Evolutionary conservation across 2,888 invertebrate species (phyloP).

Genomic region (Chrysolina oricalcia): DNA sequence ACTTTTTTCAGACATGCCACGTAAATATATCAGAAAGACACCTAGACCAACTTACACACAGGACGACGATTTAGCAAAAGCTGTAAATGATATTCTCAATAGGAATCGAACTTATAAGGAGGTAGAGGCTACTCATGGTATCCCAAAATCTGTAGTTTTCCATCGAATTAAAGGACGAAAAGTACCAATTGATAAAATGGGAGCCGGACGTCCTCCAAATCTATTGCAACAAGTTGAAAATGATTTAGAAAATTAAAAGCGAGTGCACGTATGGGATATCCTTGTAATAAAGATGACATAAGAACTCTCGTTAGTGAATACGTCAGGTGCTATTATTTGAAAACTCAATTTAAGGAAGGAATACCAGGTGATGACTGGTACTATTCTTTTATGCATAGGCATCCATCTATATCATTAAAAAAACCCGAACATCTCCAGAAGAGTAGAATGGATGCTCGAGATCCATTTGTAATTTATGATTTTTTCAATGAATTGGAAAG

Average conservation of each 20-base stretch:
- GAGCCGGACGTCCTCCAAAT: not conserved
- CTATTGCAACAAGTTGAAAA: not conserved
- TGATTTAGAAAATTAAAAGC: not conserved
- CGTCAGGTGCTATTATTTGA: conserved; percentile 19
- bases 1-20: no score
- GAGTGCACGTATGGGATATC: conserved; percentile 50
- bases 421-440: conserved; percentile 59
- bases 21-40: not conserved
- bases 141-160: conserved; percentile 37
- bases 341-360: conserved; percentile 53
- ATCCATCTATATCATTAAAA: conserved; percentile 50
- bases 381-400: conserved; percentile 50
- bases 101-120: conserved; percentile 9
- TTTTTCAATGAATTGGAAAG: conserved; percentile 50
- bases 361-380: conserved; percentile 57
- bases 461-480: conserved; percentile 55
- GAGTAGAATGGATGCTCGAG: conserved; percentile 48
- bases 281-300: conserved; percentile 55
- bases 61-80: conserved; percentile 39
- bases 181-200: not conserved
- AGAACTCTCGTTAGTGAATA: conserved; percentile 27
- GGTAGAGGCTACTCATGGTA: not conserved
- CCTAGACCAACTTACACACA: not conserved
- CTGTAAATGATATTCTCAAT: not conserved
- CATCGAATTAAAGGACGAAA: not conserved